A percentile compares a stretch with the other conserved stretches of the same genome.
These are phyloP conservation scores for Asarcornis scutulata DNA, from an alignment of 2,113 vertebrate species.

Conservation along the genomic window DNA sequence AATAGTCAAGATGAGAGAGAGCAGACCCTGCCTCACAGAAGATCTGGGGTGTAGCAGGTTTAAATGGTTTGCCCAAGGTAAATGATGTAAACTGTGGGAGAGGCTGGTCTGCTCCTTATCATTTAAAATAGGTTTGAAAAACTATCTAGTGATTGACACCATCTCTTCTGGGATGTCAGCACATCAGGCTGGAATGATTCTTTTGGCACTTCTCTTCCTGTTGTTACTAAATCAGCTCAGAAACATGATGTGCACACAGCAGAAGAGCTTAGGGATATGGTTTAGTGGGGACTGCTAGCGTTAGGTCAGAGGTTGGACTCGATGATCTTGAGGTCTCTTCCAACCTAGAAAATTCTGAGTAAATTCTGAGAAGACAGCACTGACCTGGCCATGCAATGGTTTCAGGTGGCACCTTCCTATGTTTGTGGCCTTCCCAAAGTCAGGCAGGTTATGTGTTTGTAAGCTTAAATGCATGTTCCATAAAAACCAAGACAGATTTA, in stretches of 20 bases:
- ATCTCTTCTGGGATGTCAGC: neutral
- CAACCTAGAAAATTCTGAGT: no score
- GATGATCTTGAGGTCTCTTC: no score
- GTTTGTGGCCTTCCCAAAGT: neutral
- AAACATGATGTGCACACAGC: neutral
- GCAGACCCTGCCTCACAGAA: neutral
- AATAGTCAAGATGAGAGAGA: neutral
- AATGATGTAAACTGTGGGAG: neutral
- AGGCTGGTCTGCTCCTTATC: neutral
- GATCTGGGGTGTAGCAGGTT: neutral
- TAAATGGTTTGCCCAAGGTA: slow-evolving; percentile 45
- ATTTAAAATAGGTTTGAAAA: slow-evolving; percentile 15
- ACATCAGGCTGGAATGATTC: neutral
- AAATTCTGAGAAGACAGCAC: neutral
- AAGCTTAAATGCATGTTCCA: neutral
- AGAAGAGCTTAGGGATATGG: no score
- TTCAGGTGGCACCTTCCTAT: neutral
- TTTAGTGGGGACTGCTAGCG: no score
- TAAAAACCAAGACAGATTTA: neutral
- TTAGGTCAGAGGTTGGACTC: no score
- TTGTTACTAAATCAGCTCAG: neutral
- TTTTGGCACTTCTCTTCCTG: neutral
- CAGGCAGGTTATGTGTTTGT: accelerated
- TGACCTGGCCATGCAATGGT: neutral
- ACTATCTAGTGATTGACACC: neutral